Base-by-base conservation (phyloP, 2,888 invertebrate species). In the Aphrophora alni region DNA sequence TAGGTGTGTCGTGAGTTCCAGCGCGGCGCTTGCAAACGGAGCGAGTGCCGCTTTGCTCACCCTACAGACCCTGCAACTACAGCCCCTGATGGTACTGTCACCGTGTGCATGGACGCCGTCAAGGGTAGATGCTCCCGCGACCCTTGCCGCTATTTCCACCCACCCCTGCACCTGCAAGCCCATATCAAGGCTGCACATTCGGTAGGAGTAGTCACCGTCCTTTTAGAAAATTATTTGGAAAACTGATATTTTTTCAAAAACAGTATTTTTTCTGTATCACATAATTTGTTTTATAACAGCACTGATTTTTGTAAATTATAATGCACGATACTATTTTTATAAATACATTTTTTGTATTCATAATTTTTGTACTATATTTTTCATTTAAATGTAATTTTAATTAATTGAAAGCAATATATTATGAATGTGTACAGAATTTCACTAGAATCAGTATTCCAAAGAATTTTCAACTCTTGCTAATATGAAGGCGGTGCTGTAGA, bases 61-160 rank as follows among this genome's bases (percentile, higher is more conserved):
- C 98, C 98, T 92, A 95, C 97, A 92, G 95, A 97, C 92, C 82
- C 83, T 44, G 95, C 96, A 92, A 97, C 97, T 91, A 94, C 95
- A 91, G 94, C 97, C 92, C 95, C 95, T 92, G 98, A 98, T 94
- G 97, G 97, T 94, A 95, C 96, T 92, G 97, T 98, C 93, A 97
- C 97, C 93, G 97, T 98, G 93, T 98, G 98, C 97, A 98, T 98
- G 97, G 98, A 98, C 94, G 97, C 96, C 93, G 95, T 98, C 93
- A 96, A 96, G 94, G 96, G 97, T 93, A 95, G 97, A 94, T 98
- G 98, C 95, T 94, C 95, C 93, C 97, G 98, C 93, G 97, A 97
- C 93, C 96, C 97, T 93, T 98, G 98, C 96, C 97, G 97, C 94
- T 98, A 98, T 96, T 98, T 97, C 95, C 98, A 98, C 94, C 98